Percentiles rank a stretch among this genome's conserved stretches.
Conservation (phyloP, 2,797 vertebrate genomes). For the Accipiter badius region DNA sequence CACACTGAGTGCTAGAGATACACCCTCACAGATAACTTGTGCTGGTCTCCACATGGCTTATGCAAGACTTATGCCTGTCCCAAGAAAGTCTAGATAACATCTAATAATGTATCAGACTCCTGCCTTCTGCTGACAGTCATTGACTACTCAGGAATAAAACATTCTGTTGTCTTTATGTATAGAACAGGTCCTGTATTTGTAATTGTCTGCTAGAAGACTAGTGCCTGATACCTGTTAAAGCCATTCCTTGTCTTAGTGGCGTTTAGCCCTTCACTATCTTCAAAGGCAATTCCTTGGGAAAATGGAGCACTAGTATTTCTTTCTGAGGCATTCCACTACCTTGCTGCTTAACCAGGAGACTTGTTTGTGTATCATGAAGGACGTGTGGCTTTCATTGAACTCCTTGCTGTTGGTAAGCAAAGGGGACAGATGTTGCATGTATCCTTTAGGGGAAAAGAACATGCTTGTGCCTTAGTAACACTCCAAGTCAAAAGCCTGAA, state of each 20-base stretch:
- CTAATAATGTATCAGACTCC: neutral
- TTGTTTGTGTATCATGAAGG: neutral
- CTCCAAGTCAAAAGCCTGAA: neutral
- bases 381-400: neutral
- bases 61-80: neutral
- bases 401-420: neutral
- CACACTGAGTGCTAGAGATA: neutral
- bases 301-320: neutral
- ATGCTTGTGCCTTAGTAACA: fast-evolving
- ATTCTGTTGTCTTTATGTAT: fast-evolving
- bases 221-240: neutral
- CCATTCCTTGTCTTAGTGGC: neutral
- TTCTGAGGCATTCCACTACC: neutral
- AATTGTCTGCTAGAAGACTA: neutral
- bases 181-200: neutral
- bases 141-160: neutral
- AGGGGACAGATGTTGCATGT: neutral
- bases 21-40: neutral
- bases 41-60: neutral
- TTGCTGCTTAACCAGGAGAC: neutral
- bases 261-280: neutral
- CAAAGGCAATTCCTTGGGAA: neutral
- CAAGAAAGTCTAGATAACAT: neutral
- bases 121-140: neutral
- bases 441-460: neutral